A percentile compares a stretch with the other conserved stretches of the same genome.
Evolutionary conservation across 2,113 vertebrate species (phyloP).

Genomic region (Thalassarche chlororhynchos): DNA sequence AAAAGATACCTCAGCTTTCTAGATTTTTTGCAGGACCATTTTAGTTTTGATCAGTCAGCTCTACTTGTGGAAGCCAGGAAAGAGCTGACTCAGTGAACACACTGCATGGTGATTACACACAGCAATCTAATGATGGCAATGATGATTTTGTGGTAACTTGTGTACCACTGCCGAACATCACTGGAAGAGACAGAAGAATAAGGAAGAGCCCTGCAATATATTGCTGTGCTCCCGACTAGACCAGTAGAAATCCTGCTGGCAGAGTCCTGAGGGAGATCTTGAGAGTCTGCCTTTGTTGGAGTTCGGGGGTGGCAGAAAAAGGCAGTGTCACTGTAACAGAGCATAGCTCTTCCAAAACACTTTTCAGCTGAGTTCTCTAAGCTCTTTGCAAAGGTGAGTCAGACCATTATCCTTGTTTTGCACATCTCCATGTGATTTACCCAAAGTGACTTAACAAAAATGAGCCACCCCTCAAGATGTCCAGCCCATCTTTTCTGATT

Average conservation of each 20-base stretch:
- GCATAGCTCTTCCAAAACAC: not conserved
- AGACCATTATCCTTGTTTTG: not conserved
- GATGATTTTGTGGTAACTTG: not conserved
- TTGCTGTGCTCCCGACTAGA: not conserved
- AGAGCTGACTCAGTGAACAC: not conserved
- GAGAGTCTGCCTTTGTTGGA: not conserved
- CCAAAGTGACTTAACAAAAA: not conserved
- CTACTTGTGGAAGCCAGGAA: not conserved
- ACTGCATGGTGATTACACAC: not conserved
- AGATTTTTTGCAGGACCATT: not conserved
- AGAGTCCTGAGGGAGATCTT: not conserved
- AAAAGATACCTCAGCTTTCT: not conserved
- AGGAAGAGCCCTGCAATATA: not conserved
- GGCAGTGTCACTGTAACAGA: not conserved
- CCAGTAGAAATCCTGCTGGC: not conserved
- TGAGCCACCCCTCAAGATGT: not conserved
- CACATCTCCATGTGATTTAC: not conserved
- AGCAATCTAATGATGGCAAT: not conserved
- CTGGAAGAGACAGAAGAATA: not conserved
- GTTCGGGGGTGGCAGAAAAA: not conserved
- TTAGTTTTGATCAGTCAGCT: not conserved
- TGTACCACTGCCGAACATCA: not conserved
- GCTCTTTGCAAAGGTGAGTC: not conserved
- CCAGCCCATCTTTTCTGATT: not conserved
- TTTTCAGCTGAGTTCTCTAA: not conserved